phyloP scores from a whole-genome alignment of 2,888 invertebrate genomes.

The Oscheius onirici region DNA sequence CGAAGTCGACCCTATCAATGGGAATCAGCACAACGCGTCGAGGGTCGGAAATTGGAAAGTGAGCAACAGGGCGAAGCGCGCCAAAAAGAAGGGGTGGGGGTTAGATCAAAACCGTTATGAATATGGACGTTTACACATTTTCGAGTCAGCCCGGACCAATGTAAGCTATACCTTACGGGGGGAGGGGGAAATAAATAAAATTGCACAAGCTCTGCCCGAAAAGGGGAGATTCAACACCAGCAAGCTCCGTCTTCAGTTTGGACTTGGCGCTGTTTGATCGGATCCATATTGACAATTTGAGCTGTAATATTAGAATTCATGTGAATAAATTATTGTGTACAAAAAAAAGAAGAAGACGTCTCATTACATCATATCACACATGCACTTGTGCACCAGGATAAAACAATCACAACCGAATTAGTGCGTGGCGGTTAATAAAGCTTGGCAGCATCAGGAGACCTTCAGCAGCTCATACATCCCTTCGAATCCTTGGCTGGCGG shows the following conservation, averaged over 20 bases:
- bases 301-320: constrained; percentile 49
- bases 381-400: constrained; percentile 25
- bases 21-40: constrained; percentile 23
- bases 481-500: constrained; percentile 1
- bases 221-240: constrained; percentile 62
- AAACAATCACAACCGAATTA: constrained; percentile 28
- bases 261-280: constrained; percentile 69
- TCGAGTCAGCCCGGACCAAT: constrained; percentile 4
- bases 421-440: constrained; percentile 11
- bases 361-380: constrained; percentile 1
- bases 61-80: constrained; percentile 26
- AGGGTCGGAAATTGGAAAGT: constrained; percentile 5
- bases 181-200: constrained; percentile 25
- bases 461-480: constrained; percentile 21
- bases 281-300: constrained; percentile 69
- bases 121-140: background rate
- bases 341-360: background rate
- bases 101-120: background rate
- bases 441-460: background rate
- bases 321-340: constrained; percentile 10
- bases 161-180: constrained; percentile 17
- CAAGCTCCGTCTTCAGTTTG: constrained; percentile 71
- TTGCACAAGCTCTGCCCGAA: constrained; percentile 4
- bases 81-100: background rate
- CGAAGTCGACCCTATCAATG: too few relatives aligned